Evolutionary conservation across 2,113 vertebrate species (phyloP).

Genomic region (Brachirus orientalis): DNA sequence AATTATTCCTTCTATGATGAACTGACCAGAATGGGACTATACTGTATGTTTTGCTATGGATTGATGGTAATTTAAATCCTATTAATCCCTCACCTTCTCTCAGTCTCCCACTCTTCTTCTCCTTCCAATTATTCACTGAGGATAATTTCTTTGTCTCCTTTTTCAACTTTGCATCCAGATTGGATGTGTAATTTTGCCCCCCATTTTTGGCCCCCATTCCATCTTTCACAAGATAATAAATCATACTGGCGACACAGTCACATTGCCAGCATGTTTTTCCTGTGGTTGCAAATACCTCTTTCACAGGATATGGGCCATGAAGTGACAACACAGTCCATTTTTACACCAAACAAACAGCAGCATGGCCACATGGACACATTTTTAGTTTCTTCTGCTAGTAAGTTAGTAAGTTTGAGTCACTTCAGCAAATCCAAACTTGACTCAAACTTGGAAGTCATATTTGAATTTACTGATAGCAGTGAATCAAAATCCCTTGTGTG

Average conservation of each 20-base stretch:
- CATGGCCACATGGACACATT: too few species aligned
- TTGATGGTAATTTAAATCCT: slow-evolving; percentile 61
- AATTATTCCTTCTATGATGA: slow-evolving; percentile 49
- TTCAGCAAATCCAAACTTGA: too few species aligned
- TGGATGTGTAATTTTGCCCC: slow-evolving; percentile 26
- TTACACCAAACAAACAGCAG: slow-evolving; percentile 16
- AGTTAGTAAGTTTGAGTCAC: too few species aligned
- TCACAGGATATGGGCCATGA: slow-evolving; percentile 52
- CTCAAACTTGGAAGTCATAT: too few species aligned
- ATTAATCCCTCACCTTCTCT: slow-evolving; percentile 58
- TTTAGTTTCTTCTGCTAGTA: too few species aligned
- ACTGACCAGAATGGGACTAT: slow-evolving; percentile 29
- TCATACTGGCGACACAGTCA: slow-evolving; percentile 58
- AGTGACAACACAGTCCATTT: slow-evolving; percentile 24
- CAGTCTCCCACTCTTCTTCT: slow-evolving; percentile 16
- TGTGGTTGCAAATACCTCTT: slow-evolving; percentile 64
- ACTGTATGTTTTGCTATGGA: slow-evolving; percentile 41
- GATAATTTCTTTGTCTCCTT: slow-evolving; percentile 33
- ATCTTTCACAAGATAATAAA: slow-evolving; percentile 47
- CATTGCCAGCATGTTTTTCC: slow-evolving; percentile 55
- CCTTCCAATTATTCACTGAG: slow-evolving; percentile 35
- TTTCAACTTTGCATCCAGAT: slow-evolving; percentile 33
- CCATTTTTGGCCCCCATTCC: not conserved
- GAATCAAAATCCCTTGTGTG: too few species aligned
- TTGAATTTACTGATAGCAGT: too few species aligned